Base-by-base conservation (phyloP, 2,113 vertebrate genomes). In the Upupa epops region DNA sequence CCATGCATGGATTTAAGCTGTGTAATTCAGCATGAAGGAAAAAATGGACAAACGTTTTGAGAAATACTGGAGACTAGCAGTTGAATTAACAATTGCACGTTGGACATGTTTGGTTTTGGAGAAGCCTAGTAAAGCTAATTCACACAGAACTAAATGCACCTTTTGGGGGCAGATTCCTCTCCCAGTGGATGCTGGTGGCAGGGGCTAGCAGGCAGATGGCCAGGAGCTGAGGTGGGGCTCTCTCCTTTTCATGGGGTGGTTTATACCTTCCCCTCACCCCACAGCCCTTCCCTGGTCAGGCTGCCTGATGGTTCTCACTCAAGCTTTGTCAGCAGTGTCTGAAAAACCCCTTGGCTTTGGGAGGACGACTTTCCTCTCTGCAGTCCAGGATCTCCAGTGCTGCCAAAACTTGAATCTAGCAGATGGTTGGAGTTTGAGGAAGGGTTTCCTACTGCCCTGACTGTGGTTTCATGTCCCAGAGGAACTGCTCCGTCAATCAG, bases 101-200 rank as follows among this genome's bases (percentile, higher is more conserved):
- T 2, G 5, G 19, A 19, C 32, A 11, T 31, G 6, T 1, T 40
- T 78, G 29, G 6, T 25, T 87, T 87, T 69, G 15, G 42, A 24
- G 0, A 0, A 6, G 18, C n/a, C 29, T 56, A 56, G 32, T 56
- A 84, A 42, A 86, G 34, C 48, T 77, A 87, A 84, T 81, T 17
- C 74, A 2, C 20, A 6, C 2, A 42, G 46, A 73, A 18, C n/a
- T 83, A 66, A 77, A 52, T 40, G 63, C 26, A 68, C 42, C n/a
- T 81, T 61, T 40, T 1, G 1, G 12, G 22, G 19, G 13, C 29
- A 54, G 51, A 48, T 54, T 88, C 64, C 31, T 19, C 54, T 84
- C 90, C 66, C 1, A 6, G 29, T 1, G 14, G n/a, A 31, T 0
- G 1, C 9, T 58, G 73, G 46, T 2, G 8, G 28, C 0, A 1